These are phyloP conservation scores for Panzeria rudis DNA, from an alignment of 2,888 invertebrate species.

Conservation along the genomic window DNA sequence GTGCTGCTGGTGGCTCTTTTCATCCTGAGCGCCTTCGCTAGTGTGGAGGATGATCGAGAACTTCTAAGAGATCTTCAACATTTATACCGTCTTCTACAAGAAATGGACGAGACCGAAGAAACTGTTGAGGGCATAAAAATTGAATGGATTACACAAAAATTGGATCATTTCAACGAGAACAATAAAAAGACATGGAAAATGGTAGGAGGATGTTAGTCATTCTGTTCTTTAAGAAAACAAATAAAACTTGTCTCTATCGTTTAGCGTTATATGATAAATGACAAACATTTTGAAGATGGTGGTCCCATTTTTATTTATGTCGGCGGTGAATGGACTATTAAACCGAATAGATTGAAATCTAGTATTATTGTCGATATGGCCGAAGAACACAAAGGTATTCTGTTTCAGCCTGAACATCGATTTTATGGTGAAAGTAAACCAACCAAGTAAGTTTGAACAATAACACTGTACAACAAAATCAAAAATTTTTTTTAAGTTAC, in stretches of 20 bases:
- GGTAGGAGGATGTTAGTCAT: conserved; percentile 71
- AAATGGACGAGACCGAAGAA: neutral
- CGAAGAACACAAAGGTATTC: conserved; percentile 85
- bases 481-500: no score
- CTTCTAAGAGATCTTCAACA: no score
- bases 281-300: conserved; percentile 83
- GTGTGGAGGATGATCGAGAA: no score
- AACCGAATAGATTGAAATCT: conserved; percentile 84
- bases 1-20: neutral
- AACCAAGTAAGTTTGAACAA: conserved; percentile 86
- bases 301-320: conserved; percentile 88
- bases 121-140: neutral
- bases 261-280: conserved; percentile 85
- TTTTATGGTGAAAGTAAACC: conserved; percentile 91
- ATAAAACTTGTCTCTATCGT: neutral
- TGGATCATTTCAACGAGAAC: conserved; percentile 86
- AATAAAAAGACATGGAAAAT: conserved; percentile 85
- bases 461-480: no score
- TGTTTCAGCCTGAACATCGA: conserved; percentile 91
- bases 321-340: conserved; percentile 89
- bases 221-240: neutral
- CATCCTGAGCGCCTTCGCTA: neutral
- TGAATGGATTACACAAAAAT: conserved; percentile 85
- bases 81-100: no score
- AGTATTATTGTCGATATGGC: conserved; percentile 88